Evolutionary conservation across 2,113 vertebrate genomes (phyloP).

Genomic region (Arothron firmamentum): DNA sequence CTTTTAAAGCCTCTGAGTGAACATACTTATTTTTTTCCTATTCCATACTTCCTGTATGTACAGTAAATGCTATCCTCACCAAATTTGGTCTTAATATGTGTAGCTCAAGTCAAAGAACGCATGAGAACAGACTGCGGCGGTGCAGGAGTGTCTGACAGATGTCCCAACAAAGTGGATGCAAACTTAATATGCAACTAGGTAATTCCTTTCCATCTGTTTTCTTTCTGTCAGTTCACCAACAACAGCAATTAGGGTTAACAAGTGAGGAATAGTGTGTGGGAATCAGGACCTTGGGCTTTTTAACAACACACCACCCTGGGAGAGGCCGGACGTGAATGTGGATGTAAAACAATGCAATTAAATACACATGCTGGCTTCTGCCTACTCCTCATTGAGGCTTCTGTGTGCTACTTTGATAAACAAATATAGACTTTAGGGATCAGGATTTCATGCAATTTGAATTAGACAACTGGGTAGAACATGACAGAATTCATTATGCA

Average conservation of each 20-base stretch:
- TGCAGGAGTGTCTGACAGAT: background rate
- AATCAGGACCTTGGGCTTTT: slow-evolving; percentile 57
- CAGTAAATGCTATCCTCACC: slow-evolving; percentile 9
- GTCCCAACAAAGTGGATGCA: slow-evolving; percentile 34
- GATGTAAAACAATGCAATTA: slow-evolving; percentile 79
- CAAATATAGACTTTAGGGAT: slow-evolving; percentile 69
- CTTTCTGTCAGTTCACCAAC: slow-evolving; percentile 62
- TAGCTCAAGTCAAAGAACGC: background rate
- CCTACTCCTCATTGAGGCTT: slow-evolving; percentile 48
- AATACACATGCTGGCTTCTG: slow-evolving; percentile 52
- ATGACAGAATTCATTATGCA: slow-evolving; percentile 58
- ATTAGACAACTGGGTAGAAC: slow-evolving; percentile 61
- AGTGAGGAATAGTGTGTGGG: slow-evolving; percentile 60
- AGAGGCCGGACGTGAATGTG: slow-evolving; percentile 63
- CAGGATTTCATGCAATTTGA: slow-evolving; percentile 58
- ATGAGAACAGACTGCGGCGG: background rate
- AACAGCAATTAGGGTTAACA: slow-evolving; percentile 76
- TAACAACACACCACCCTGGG: slow-evolving; percentile 70
- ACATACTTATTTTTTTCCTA: slow-evolving; percentile 26
- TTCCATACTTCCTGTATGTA: slow-evolving; percentile 43
- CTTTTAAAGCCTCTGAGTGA: slow-evolving; percentile 69
- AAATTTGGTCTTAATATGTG: background rate
- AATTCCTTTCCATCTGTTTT: slow-evolving; percentile 51
- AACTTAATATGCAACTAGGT: slow-evolving; percentile 21
- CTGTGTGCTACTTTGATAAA: slow-evolving; percentile 61